Conservation (phyloP, 1,140 invertebrate genomes). For the Ganaspis sp. region DNA sequence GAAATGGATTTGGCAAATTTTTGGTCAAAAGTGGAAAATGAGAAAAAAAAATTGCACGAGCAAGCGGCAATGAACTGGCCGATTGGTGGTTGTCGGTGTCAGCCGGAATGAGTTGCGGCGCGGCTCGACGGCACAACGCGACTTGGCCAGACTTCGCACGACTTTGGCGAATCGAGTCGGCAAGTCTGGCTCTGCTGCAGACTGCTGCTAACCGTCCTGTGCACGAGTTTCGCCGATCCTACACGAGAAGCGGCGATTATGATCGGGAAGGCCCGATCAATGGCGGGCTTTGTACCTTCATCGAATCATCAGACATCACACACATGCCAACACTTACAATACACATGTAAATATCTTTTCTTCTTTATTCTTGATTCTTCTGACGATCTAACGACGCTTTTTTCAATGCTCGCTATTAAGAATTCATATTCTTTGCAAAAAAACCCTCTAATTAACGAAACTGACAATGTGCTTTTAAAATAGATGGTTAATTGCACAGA, state of each 20-base stretch:
- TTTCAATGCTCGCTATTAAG: no score
- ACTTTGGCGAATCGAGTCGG: not conserved
- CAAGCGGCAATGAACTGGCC: conserved; percentile 74
- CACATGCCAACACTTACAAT: no score
- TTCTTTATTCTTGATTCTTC: no score
- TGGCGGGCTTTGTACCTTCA: not conserved
- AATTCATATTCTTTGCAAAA: no score
- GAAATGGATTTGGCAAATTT: no score
- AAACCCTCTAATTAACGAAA: no score
- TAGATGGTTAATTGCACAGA: no score
- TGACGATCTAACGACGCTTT: no score
- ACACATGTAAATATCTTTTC: no score
- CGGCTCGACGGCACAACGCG: conserved; percentile 56
- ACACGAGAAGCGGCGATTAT: conserved; percentile 59
- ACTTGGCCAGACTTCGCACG: conserved; percentile 48
- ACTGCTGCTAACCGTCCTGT: conserved; percentile 57
- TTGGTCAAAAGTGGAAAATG: not conserved
- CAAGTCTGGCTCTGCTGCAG: conserved; percentile 28
- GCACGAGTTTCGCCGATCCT: conserved; percentile 54
- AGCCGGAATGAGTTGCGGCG: not conserved
- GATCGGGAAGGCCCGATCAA: conserved; percentile 61
- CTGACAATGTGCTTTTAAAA: no score
- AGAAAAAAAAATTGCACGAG: conserved; percentile 54
- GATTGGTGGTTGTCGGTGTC: conserved; percentile 61
- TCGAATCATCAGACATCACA: not conserved